phyloP scores from a whole-genome alignment of 2,888 invertebrate genomes.

The Belgica antarctica region DNA sequence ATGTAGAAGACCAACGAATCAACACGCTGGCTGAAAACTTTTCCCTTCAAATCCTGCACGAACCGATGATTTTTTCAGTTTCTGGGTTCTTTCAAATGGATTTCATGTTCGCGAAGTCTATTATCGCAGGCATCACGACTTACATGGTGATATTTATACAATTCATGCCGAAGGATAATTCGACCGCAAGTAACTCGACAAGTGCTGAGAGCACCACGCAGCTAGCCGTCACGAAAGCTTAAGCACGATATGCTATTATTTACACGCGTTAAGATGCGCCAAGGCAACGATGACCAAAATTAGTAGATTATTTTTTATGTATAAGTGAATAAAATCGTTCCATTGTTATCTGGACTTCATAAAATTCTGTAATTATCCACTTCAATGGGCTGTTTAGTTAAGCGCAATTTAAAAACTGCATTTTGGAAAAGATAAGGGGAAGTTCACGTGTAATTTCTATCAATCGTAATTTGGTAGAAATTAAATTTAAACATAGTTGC shows the following conservation, averaged over 20 bases:
- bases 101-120: slow-evolving; percentile 46
- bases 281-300: too few species aligned
- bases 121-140: slow-evolving; percentile 46
- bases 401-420: too few species aligned
- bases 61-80: slow-evolving; percentile 45
- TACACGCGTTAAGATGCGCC: background rate
- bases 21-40: slow-evolving; percentile 45
- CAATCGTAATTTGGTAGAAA: too few species aligned
- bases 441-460: too few species aligned
- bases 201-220: background rate
- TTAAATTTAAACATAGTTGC: too few species aligned
- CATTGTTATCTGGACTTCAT: too few species aligned
- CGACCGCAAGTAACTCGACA: background rate
- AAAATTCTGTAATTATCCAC: too few species aligned
- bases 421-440: too few species aligned
- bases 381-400: too few species aligned
- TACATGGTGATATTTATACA: slow-evolving; percentile 47
- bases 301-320: too few species aligned
- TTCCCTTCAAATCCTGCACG: slow-evolving; percentile 46
- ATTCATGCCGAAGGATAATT: slow-evolving; percentile 47
- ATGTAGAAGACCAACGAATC: slow-evolving; percentile 36
- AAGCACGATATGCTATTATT: background rate
- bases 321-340: too few species aligned
- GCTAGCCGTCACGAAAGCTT: background rate
- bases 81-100: slow-evolving; percentile 46